Base-by-base conservation (phyloP, 2,113 vertebrate species). In the Acrocephalus kingi region DNA sequence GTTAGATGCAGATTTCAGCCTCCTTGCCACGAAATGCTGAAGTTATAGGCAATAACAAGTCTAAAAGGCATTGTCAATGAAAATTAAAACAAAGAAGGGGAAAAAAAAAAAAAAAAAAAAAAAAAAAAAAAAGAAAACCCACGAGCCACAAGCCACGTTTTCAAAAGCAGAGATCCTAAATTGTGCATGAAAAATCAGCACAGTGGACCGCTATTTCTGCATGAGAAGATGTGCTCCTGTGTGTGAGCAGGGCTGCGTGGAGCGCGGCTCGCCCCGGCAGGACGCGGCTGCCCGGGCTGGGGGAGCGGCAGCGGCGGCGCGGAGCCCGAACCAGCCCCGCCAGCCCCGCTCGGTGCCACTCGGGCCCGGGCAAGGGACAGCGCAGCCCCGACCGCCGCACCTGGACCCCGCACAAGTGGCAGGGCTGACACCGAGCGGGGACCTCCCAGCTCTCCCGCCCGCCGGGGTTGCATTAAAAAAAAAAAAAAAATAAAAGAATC, bases 361-460 rank as follows among this genome's bases (percentile, higher is more conserved):
- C 33, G 16, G 63, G 31, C 18, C 52, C 12, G n/a, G n/a, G 1
- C 35, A 16, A 6, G 55, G 41, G 9, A 52, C 80, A 45, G 59
- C 7, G 23, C 9, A 23, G 27, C 37, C 49, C 35, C 4, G 1
- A 19, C 1, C 1, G 0, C 3, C 1, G 14, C 31, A 15, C 23
- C 10, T 1, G 1, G 12, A 48, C 19, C 11, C 21, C 6, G 17
- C 71, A 22, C 23, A 0, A 52, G 27, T 49, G 64, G 56, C 89
- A 71, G 51, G 0, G 3, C 78, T 30, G 86, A 22, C 66, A 24
- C 35, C 3, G 21, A 81, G 66, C 13, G 5, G 46, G 48, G 46
- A 63, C 35, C 19, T 25, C 27, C 54, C 67, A 4, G 75, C 72
- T 55, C 28, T 37, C n/a, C 15, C 21, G 3, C 27, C 41, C 20